These are phyloP conservation scores for Cylindroiulus punctatus DNA, from an alignment of 2,888 invertebrate genomes.

Conservation along the genomic window DNA sequence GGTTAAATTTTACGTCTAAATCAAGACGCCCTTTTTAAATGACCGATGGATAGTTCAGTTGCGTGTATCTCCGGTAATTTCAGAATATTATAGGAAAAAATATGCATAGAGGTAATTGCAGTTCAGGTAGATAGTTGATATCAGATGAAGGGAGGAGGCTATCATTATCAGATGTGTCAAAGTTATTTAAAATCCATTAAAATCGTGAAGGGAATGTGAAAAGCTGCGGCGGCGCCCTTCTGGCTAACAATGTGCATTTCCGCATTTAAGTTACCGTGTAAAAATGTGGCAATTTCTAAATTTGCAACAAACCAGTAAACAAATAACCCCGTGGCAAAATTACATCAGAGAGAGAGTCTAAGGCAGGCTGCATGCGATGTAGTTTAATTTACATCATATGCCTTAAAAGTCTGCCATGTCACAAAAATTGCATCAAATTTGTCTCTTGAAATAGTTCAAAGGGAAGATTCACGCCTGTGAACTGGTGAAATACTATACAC, in stretches of 20 bases:
- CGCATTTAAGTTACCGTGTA: not conserved
- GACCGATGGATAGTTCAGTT: not conserved
- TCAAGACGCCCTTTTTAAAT: not conserved
- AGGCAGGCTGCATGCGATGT: no score
- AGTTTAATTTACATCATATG: no score
- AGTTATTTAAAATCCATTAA: slow-evolving; percentile 13
- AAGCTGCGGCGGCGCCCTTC: not conserved
- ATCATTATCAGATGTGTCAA: not conserved
- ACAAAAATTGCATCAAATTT: no score
- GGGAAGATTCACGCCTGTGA: not conserved
- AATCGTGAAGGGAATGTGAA: not conserved
- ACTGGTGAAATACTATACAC: not conserved
- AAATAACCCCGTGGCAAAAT: not conserved
- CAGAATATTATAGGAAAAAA: not conserved
- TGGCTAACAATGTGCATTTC: not conserved
- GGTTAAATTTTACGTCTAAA: not conserved
- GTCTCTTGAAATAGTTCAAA: not conserved
- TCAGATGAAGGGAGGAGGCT: not conserved
- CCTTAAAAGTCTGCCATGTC: no score
- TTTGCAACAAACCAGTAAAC: not conserved
- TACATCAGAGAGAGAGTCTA: not conserved
- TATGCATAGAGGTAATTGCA: not conserved
- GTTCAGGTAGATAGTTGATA: not conserved
- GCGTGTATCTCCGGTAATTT: not conserved
- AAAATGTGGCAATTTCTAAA: slow-evolving; percentile 1